Evolutionary conservation across 2,113 vertebrate species (phyloP), one percentile per base, ranked within the genome.

Genomic region (Ailurus styani): DNA sequence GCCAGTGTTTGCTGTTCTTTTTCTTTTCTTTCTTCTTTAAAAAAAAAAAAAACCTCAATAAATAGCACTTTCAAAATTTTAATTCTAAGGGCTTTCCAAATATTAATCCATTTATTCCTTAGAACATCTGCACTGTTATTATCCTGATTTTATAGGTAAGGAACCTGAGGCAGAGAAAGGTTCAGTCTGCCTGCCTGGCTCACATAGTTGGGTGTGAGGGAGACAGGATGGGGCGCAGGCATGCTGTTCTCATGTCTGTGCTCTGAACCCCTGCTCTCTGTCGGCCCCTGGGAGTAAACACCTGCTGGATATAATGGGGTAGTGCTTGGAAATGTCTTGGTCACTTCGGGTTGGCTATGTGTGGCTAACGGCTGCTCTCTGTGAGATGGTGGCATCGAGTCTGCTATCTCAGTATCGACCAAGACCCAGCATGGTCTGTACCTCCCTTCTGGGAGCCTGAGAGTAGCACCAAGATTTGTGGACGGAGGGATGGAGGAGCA

Each of bases 401-500:
- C 77, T 62, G 0, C 6, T 29, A 6, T 54, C 34, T 57, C 18
- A 2, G 18, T 75, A 10, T 83, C 14, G 77, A 12, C 87, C 6
- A 21, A 62, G 75, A 81, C 37, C 47, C 21, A 20, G 10, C 45
- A 17, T 2, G 0, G 91, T 34, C 55, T 60, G 23, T 25, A 7
- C 14, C 52, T 96, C 27, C n/a, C 17, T 47, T 64, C 27, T 50
- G n/a, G 37, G 57, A 84, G 60, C 45, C 66, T 21, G 27, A 50
- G 62, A 82, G 21, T 47, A 29, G 20, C 0, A 3, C 57, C 34
- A 37, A 37, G 25, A 29, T 45, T 12, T 21, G 15, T 11, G 10
- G 29, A 7, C 5, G 1, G 18, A 72, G 27, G n/a, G 60, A 0
- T 40, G 2, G 14, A 81, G 78, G 34, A 47, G 0, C 27, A n/a